Base-by-base conservation (phyloP, 2,888 invertebrate species). In the Andrena haemorrhoa region DNA sequence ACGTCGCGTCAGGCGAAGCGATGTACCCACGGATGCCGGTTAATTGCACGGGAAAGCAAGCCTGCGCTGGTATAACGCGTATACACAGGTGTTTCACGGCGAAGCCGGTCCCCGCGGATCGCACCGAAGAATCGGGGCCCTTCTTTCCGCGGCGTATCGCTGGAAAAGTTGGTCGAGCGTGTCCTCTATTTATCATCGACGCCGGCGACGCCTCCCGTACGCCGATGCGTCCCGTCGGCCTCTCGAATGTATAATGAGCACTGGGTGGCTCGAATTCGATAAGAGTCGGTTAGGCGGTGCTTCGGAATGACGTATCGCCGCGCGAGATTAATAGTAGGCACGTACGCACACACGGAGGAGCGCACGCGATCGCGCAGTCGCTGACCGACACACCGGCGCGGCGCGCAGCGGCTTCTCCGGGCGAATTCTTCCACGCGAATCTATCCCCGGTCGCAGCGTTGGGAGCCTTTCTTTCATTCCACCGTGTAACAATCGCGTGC, bases 211-310 rank as follows among this genome's bases (percentile, higher is more conserved):
- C 82, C 83, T 83, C 77, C 65, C 23, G 60, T 83, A 73, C 69
- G 60, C 58, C 78, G 77, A 81, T 75, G 85, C 84, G 82, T 79
- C 76, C 75, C 74, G 76, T 60, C 75, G 76, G 79, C 61, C 76
- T 82, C 83, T 71, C 76, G 79, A 83, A 81, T 82, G 88, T 78
- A 86, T 88, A 88, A 86, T 82, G 86, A 86, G 84, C 70, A 75
- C 79, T 80, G 85, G 85, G 85, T 82, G 86, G 87, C 89, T 86
- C 89, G 89, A 87, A 90, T 90, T 90, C 90, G 90, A 90, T 91
- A 90, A 91, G 90, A 89, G 84, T 84, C 84, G 85, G 86, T 86
- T 86, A 82, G 84, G 79, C 82, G 85, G 84, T 86, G 77, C 85
- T 82, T 75, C 82, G 81, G 78, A 68, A 79, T 83, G 85, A 86